These are phyloP conservation scores for Prionailurus bengalensis DNA, from an alignment of 2,113 vertebrate genomes.

Conservation along the genomic window DNA sequence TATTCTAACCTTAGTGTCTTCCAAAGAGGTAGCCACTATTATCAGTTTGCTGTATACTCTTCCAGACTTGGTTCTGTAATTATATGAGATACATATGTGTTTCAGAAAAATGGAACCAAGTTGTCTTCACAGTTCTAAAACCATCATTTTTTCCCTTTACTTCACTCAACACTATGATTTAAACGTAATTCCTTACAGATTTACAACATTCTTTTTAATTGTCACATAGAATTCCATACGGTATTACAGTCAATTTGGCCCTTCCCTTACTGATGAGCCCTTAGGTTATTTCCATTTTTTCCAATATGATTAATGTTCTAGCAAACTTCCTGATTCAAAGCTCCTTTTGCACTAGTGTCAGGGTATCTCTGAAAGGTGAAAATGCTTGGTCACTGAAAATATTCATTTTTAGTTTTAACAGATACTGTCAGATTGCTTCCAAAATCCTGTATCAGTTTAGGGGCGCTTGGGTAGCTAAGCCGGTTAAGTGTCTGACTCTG, in stretches of 20 bases:
- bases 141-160: not conserved
- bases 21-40: not conserved
- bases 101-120: not conserved
- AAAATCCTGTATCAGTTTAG: not conserved
- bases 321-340: not conserved
- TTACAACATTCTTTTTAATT: not conserved
- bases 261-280: not conserved
- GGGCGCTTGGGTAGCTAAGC: too few relatives aligned
- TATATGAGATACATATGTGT: not conserved
- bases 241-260: not conserved
- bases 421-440: not conserved
- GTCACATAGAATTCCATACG: not conserved
- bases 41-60: not conserved
- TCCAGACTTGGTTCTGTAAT: not conserved
- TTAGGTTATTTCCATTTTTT: not conserved
- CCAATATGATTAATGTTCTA: not conserved
- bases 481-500: too few relatives aligned
- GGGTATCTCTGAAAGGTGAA: slow-evolving; percentile 6
- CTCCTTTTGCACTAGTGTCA: not conserved
- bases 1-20: not conserved
- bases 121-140: not conserved
- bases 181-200: not conserved
- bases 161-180: not conserved
- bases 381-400: not conserved
- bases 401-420: slow-evolving; percentile 28